Base-by-base conservation (phyloP, 2,888 invertebrate genomes). In the Limnephilus rhombicus region DNA sequence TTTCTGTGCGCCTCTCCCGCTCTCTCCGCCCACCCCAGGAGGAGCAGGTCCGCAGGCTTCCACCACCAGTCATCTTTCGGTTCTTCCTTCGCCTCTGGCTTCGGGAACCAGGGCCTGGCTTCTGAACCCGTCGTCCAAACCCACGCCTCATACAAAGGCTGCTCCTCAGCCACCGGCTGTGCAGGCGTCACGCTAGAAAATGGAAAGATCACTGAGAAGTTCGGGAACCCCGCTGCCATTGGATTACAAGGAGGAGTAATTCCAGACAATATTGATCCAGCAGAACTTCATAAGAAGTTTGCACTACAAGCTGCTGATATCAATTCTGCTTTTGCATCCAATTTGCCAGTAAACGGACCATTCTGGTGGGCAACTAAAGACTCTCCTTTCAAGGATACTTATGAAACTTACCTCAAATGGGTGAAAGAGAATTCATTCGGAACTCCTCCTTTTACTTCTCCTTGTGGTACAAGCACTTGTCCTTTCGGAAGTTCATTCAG, bases 301-400 rank as follows among this genome's bases (percentile, higher is more conserved):
- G 94, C 95, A 0, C 95, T 95, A 80, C 92, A 93, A 29, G 95
- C 95, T 0, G 94, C 94, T 4, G 94, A 95, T 24, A 95, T 94
- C 2, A 94, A 94, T 24, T 94, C 94, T 9, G 94, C 95, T 0
- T 94, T 95, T 0, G 95, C 95, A 93, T 95, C 95, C 5, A 95
- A 94, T 2, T 94, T 95, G 0, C 94, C 95, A 0, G 94, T 94
- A 4, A 95, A 95, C n/a, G 95, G 95, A 29, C 96, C 96, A 0
- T 97, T 96, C 94, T 97, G 97, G 97, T 97, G 97, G 97, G 96
- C 96, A 95, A 95, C 95, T 92, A 95, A 96, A 45, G 95, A 97
- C 94, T 97, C 96, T 0, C 97, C 97, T 0, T 96, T 97, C 94
- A 96, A 96, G 94, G 95, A 95, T 89, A 95, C 95, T 0, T 95